phyloP scores from a whole-genome alignment of 2,113 vertebrate genomes.

The Balaeniceps rex region DNA sequence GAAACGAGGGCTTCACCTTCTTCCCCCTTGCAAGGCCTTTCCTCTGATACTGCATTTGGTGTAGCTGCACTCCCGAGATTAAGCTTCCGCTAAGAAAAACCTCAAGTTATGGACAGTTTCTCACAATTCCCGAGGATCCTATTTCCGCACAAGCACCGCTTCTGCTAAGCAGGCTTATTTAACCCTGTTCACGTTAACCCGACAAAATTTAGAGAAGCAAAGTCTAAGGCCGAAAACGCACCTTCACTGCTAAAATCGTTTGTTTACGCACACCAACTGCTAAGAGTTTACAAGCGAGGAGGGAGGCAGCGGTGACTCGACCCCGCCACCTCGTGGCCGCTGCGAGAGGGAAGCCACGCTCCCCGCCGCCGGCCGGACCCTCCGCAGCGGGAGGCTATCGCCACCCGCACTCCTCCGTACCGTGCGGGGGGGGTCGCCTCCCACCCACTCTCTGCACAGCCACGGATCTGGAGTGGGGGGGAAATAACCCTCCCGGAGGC shows the following conservation, averaged over 20 bases:
- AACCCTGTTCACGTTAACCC: accelerated
- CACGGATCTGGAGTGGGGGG: too few species aligned
- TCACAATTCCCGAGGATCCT: not conserved
- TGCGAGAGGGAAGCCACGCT: not conserved
- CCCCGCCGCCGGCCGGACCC: not conserved
- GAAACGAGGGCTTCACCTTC: not conserved
- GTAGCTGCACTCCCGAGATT: accelerated
- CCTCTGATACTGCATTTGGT: accelerated
- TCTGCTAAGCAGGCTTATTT: too few species aligned
- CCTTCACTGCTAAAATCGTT: too few species aligned
- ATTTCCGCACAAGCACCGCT: not conserved
- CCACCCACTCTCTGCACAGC: not conserved
- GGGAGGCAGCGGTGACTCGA: not conserved
- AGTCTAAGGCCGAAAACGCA: accelerated
- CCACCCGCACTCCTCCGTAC: not conserved
- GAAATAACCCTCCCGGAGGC: not conserved
- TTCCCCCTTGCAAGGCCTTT: not conserved
- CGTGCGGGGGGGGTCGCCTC: not conserved
- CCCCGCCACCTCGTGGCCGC: not conserved
- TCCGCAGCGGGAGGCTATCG: not conserved
- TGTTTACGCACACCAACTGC: accelerated
- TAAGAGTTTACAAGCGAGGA: accelerated
- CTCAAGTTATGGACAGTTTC: accelerated
- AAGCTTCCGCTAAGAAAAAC: not conserved
- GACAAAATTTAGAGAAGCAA: accelerated